A percentile compares a stretch with the other conserved stretches of the same genome.
These are phyloP conservation scores for Gastrophysa polygoni DNA, from an alignment of 2,888 invertebrate genomes.

Conservation along the genomic window DNA sequence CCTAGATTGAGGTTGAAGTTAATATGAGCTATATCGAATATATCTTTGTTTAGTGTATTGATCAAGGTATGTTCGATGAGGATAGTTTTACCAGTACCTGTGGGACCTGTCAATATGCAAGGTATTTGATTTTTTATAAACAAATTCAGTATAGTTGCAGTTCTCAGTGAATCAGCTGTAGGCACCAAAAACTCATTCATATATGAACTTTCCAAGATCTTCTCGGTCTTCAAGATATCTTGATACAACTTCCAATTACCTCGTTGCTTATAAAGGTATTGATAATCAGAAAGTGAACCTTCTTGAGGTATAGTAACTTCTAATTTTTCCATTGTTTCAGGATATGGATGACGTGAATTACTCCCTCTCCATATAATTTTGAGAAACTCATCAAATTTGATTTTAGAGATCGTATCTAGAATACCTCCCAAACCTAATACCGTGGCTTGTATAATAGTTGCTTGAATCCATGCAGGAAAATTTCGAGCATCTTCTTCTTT, in stretches of 20 bases:
- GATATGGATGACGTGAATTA: conserved; percentile 58
- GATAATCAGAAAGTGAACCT: conserved; percentile 63
- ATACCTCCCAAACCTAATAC: conserved; percentile 82
- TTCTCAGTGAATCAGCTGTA: conserved; percentile 65
- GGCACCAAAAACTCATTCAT: conserved; percentile 61
- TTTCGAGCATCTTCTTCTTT: conserved; percentile 57
- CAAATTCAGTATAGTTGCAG: conserved; percentile 61
- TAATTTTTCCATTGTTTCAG: conserved; percentile 61
- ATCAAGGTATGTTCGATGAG: conserved; percentile 61
- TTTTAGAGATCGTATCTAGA: conserved; percentile 57
- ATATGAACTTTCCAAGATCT: conserved; percentile 57
- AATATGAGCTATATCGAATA: conserved; percentile 62
- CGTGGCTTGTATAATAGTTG: conserved; percentile 62
- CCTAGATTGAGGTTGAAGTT: conserved; percentile 64
- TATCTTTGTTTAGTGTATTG: conserved; percentile 58
- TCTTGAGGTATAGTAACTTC: conserved; percentile 66
- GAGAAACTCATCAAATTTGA: conserved; percentile 55
- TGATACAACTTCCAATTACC: conserved; percentile 67
- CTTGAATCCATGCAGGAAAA: conserved; percentile 61
- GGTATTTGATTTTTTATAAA: conserved; percentile 68
- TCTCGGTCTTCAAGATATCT: conserved; percentile 61
- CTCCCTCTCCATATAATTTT: conserved; percentile 53
- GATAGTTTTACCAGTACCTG: conserved; percentile 69
- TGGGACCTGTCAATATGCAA: conserved; percentile 66
- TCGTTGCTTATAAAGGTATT: conserved; percentile 64